phyloP scores from a whole-genome alignment of 2,888 invertebrate genomes.

The Caradrina kadenii region DNA sequence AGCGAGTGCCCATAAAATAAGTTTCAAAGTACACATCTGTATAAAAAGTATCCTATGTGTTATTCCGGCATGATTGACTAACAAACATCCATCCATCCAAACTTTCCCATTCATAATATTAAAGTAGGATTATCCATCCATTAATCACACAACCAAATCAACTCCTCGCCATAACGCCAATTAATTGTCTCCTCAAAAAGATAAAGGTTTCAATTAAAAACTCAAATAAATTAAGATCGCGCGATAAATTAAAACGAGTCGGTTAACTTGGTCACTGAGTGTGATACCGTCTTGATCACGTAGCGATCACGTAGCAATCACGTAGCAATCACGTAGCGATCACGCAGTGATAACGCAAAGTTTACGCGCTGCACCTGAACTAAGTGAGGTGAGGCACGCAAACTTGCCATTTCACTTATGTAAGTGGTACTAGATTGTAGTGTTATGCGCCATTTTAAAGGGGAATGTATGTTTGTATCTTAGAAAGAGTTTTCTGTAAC shows the following conservation, averaged over 20 bases:
- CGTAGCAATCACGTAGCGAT: conserved; percentile 35
- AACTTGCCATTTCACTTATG: conserved; percentile 47
- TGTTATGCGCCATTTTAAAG: conserved; percentile 27
- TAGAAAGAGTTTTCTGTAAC: conserved; percentile 12
- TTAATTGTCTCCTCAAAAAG: conserved; percentile 27
- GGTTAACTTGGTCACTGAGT: conserved; percentile 42
- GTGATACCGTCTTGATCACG: conserved; percentile 44
- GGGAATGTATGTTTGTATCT: conserved; percentile 6
- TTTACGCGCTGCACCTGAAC: conserved; percentile 37
- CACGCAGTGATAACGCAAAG: conserved; percentile 32
- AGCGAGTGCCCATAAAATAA: too few species aligned
- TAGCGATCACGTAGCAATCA: conserved; percentile 46
- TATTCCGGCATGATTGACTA: too few species aligned
- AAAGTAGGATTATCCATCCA: too few species aligned
- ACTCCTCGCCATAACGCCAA: background rate
- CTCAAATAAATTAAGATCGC: conserved; percentile 49
- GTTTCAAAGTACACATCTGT: too few species aligned
- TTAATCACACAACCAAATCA: too few species aligned
- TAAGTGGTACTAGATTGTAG: conserved; percentile 16
- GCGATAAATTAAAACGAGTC: conserved; percentile 48
- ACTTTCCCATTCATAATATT: too few species aligned
- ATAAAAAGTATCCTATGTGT: too few species aligned
- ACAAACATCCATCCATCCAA: too few species aligned
- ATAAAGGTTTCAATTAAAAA: conserved; percentile 58
- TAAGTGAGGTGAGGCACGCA: conserved; percentile 42